These are phyloP conservation scores for Dyspetes luteomarginatus DNA, from an alignment of 2,888 invertebrate species.

Conservation along the genomic window DNA sequence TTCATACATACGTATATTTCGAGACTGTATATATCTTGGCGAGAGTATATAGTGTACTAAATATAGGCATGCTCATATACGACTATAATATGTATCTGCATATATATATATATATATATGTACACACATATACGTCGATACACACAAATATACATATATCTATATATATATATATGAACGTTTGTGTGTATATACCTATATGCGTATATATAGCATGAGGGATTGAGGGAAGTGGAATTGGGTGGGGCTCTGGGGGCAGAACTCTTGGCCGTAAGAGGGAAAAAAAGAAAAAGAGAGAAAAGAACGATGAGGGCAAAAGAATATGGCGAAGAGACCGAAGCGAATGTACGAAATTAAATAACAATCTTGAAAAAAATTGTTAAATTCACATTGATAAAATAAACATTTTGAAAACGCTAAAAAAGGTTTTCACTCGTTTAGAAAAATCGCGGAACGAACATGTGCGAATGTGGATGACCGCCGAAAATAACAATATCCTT, in stretches of 20 bases:
- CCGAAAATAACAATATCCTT: too few relatives aligned
- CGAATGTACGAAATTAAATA: slow-evolving; percentile 33
- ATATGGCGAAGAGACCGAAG: slow-evolving; percentile 56
- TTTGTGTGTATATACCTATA: slow-evolving; percentile 31
- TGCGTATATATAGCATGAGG: slow-evolving; percentile 44
- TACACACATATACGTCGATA: background rate
- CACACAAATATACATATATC: slow-evolving; percentile 22
- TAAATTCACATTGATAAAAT: background rate
- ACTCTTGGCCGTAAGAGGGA: slow-evolving; percentile 45
- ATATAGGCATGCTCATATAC: slow-evolving; percentile 27
- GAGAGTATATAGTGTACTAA: background rate
- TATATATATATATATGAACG: slow-evolving; percentile 18
- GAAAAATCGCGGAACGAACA: too few relatives aligned
- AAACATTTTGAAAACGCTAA: background rate
- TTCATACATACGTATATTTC: slow-evolving; percentile 2
- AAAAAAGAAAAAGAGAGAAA: slow-evolving; percentile 58
- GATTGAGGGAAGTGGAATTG: slow-evolving; percentile 67
- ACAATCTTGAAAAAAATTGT: background rate
- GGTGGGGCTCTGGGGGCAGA: slow-evolving; percentile 64
- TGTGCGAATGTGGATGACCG: too few relatives aligned
- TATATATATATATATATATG: background rate
- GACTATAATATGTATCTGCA: too few relatives aligned
- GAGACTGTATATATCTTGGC: background rate
- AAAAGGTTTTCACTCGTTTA: background rate
- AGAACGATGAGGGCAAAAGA: slow-evolving; percentile 54